Evolutionary conservation across 2,888 invertebrate species (phyloP).

Genomic region (Dugesia japonica): DNA sequence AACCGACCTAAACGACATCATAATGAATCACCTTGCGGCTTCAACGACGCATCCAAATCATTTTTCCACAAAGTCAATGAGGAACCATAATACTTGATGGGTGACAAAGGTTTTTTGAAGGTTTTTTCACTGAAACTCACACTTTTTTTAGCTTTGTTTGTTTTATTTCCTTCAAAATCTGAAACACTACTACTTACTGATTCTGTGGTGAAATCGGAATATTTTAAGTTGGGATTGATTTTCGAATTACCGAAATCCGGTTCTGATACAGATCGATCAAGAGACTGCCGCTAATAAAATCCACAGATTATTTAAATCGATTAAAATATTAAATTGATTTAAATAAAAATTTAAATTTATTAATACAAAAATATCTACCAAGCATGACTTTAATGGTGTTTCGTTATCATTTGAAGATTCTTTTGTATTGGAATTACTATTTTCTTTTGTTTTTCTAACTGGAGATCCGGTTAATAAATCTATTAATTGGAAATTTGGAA

Average conservation of each 20-base stretch:
- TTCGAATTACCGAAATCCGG: conserved; percentile 3
- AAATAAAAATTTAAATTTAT: too few species aligned
- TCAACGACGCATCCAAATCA: not conserved
- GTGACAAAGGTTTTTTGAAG: not conserved
- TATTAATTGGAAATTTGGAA: not conserved
- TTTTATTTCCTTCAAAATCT: conserved; percentile 5
- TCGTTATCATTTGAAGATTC: not conserved
- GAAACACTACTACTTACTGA: not conserved
- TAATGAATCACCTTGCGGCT: not conserved
- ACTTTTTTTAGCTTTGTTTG: conserved; percentile 17
- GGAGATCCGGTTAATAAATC: not conserved
- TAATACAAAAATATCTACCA: not conserved
- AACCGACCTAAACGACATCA: too few species aligned
- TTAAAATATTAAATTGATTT: too few species aligned
- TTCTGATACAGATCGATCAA: conserved; percentile 3
- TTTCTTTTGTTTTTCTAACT: not conserved
- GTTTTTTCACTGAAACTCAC: conserved; percentile 22
- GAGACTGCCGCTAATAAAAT: not conserved
- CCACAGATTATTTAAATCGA: too few species aligned
- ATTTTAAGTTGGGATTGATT: too few species aligned
- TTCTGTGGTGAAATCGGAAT: not conserved
- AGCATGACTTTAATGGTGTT: conserved; percentile 12
- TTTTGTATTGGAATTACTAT: not conserved
- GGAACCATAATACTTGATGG: not conserved
- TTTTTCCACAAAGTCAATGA: not conserved